These are phyloP conservation scores for Caiman crocodilus DNA, from an alignment of 2,797 vertebrate species.

Conservation along the genomic window DNA sequence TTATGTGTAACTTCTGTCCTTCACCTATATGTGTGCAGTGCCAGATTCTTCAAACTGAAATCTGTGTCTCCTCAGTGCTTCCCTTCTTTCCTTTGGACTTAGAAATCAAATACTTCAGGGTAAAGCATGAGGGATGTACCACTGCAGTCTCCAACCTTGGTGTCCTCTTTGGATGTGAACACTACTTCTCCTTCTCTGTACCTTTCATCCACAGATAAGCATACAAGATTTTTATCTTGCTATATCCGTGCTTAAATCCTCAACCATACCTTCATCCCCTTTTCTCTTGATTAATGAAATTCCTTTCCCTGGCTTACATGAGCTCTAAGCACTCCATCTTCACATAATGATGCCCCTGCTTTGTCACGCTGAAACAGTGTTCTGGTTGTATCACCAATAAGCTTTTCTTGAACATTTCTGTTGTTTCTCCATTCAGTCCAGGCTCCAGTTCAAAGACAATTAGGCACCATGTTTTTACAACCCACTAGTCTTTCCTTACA, in stretches of 20 bases:
- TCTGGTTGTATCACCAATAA: background rate
- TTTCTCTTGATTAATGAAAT: background rate
- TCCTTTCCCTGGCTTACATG: background rate
- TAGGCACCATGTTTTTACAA: background rate
- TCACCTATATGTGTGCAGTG: background rate
- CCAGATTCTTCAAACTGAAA: background rate
- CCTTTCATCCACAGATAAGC: background rate
- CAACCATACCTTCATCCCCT: background rate
- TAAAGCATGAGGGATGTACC: background rate
- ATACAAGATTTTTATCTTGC: background rate
- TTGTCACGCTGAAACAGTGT: background rate
- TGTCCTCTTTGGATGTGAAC: background rate
- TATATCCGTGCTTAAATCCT: background rate
- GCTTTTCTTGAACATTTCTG: background rate
- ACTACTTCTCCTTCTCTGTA: background rate
- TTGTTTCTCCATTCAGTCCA: background rate
- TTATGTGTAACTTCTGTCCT: too few species aligned
- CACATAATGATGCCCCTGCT: background rate
- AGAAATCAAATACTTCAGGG: background rate
- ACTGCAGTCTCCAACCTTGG: background rate
- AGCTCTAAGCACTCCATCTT: background rate
- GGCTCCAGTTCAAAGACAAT: background rate
- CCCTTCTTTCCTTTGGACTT: fast-evolving
- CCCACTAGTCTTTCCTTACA: background rate
- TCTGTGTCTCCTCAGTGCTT: background rate